phyloP scores from a whole-genome alignment of 1,140 invertebrate species.

The Amphibalanus amphitrite region DNA sequence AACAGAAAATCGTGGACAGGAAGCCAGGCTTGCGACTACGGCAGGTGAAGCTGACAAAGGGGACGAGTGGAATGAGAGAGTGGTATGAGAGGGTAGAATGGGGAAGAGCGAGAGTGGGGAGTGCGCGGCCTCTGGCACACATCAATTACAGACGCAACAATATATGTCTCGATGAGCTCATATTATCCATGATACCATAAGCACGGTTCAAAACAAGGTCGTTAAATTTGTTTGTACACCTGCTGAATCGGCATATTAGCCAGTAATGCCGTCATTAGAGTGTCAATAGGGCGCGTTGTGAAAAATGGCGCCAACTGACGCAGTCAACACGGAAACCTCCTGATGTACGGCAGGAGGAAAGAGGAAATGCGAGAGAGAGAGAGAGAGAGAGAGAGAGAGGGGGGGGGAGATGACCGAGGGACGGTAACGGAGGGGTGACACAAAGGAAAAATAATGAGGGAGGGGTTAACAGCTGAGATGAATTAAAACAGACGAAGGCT shows the following conservation, averaged over 20 bases:
- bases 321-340: no score
- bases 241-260: neutral
- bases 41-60: no score
- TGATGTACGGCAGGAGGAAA: neutral
- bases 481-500: no score
- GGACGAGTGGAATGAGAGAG: no score
- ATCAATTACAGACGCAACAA: neutral
- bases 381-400: neutral
- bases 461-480: no score
- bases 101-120: no score
- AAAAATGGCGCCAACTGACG: neutral
- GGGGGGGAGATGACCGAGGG: no score
- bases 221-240: conserved; percentile 1
- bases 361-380: neutral
- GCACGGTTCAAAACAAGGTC: neutral
- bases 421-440: no score
- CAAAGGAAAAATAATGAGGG: no score
- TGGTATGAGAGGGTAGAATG: no score
- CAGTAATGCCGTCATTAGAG: neutral
- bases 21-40: no score
- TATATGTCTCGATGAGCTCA: neutral
- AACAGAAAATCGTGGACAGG: no score
- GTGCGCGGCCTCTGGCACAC: neutral
- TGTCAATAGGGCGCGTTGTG: neutral
- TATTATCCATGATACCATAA: neutral